Evolutionary conservation across 2,797 vertebrate species (phyloP), one percentile per base, ranked within the genome.

Genomic region (Leptoclinus maculatus): DNA sequence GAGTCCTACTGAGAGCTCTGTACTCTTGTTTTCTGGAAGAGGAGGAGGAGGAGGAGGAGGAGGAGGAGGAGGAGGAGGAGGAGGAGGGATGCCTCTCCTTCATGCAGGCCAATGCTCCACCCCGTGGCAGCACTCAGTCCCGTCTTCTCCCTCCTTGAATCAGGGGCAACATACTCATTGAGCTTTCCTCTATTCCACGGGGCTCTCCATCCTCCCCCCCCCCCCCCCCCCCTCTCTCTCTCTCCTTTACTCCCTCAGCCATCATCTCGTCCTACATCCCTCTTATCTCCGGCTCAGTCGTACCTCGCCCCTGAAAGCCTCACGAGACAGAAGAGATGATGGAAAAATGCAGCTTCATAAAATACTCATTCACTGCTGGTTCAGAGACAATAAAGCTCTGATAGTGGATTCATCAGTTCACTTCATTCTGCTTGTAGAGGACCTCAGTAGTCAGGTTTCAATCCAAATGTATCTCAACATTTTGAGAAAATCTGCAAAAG

Each of bases 121-220:
- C 87, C 80, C 63, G 2, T 74, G 74, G 87, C 83, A 66, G 54
- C 79, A 39, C 66, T 41, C 10, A 68, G 68, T 47, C 67, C 78
- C 81, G 79, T 87, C 84, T 83, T 87, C 87, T 84, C 83, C 66
- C 12, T 41, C 39, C 14, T 41, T 57, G 70, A 86, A 87, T 88
- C 80, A 82, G 85, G 73, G 78, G 70, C 82, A 91, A 80, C 69
- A 6, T 36, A 71, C 88, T 88, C 79, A 86, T 91, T 89, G 87
- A 84, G 80, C 62, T 80, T 80, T 70, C 41, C 68, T 83, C 80
- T 69, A 70, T 72, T 77, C 81, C 80, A 84, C 65, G 9, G 79
- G 74, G 64, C 83, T 79, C 76, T 70, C 70, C 66, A 5, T 7
- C 32, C 1, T 0, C 16, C 57, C 0, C 36, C 9, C 7, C 2